phyloP scores from a whole-genome alignment of 2,113 vertebrate genomes.

The Burhinus bistriatus region DNA sequence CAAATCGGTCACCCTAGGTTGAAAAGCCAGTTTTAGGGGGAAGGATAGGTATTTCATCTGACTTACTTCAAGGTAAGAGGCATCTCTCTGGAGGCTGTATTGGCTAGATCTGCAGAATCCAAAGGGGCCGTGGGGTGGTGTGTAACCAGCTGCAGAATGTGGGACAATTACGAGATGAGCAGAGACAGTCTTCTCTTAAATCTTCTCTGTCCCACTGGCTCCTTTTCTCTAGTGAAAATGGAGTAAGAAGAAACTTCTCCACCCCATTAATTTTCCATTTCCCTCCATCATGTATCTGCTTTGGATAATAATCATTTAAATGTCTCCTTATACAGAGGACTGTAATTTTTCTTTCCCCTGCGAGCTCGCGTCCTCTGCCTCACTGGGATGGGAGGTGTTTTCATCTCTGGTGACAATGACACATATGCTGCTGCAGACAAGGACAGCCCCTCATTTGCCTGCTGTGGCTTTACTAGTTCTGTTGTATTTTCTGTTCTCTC shows the following conservation, averaged over 20 bases:
- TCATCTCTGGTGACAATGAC: background rate
- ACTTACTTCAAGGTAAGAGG: background rate
- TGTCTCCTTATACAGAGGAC: background rate
- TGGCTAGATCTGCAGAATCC: background rate
- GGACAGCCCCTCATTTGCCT: conserved; percentile 16
- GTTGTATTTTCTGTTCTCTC: background rate
- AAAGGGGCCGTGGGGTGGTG: fast-evolving
- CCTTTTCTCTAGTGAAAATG: background rate
- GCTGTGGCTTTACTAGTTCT: background rate
- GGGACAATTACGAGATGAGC: background rate
- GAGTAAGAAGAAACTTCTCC: background rate
- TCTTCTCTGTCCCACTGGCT: background rate
- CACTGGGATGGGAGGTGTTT: background rate
- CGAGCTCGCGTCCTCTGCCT: background rate
- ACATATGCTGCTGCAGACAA: background rate
- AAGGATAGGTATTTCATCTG: background rate
- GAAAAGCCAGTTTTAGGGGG: background rate
- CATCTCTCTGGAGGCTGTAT: background rate
- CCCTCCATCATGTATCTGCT: background rate
- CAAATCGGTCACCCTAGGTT: background rate
- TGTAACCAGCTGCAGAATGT: background rate
- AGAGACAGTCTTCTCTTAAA: background rate
- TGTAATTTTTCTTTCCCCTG: background rate
- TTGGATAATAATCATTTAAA: conserved; percentile 12
- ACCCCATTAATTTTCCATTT: conserved; percentile 34